A percentile compares a stretch with the other conserved stretches of the same genome.
Evolutionary conservation across 2,797 vertebrate species (phyloP).

Genomic region (Cygnus olor): DNA sequence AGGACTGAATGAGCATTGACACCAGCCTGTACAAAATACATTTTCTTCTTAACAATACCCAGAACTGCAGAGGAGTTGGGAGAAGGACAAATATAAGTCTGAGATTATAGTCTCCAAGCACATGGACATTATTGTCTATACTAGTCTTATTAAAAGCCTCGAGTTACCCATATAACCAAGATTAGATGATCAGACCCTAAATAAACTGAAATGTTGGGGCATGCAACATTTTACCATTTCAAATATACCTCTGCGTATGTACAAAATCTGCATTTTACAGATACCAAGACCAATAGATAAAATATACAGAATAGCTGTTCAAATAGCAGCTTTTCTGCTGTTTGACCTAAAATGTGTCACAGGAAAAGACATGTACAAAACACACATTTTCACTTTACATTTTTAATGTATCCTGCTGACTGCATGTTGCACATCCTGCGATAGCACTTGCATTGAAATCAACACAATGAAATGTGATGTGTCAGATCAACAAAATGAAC

Average conservation of each 20-base stretch:
- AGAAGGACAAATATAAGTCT: background rate
- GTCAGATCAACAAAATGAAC: slow-evolving; percentile 53
- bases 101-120: background rate
- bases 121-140: background rate
- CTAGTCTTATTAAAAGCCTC: background rate
- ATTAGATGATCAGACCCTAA: background rate
- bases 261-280: background rate
- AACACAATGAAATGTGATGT: slow-evolving; percentile 50
- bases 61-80: background rate
- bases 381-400: slow-evolving; percentile 1
- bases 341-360: background rate
- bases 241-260: background rate
- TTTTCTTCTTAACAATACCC: background rate
- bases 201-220: background rate
- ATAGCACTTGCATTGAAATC: slow-evolving; percentile 36
- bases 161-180: background rate
- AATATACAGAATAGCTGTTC: background rate
- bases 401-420: slow-evolving; percentile 37
- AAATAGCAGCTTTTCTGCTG: background rate
- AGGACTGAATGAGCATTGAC: background rate
- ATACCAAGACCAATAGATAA: background rate
- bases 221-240: background rate
- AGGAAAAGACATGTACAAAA: background rate
- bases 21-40: background rate
- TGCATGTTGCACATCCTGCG: background rate